phyloP scores from a whole-genome alignment of 1,140 invertebrate species.

The Bombus difficillimus region DNA sequence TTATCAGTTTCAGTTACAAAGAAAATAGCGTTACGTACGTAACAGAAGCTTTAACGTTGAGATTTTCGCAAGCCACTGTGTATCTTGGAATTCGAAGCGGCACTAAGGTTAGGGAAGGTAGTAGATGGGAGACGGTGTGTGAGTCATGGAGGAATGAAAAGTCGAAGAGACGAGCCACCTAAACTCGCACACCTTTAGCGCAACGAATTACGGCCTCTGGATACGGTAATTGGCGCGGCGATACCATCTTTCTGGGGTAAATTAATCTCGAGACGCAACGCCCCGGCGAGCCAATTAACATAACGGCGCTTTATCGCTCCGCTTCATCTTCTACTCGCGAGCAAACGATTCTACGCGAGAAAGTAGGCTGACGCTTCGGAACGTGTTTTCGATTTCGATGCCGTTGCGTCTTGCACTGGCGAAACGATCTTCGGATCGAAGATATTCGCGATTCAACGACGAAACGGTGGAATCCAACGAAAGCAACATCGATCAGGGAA shows the following conservation, averaged over 20 bases:
- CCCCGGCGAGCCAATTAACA: slow-evolving; percentile 58
- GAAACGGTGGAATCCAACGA: no score
- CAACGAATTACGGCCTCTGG: slow-evolving; percentile 46
- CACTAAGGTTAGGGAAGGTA: no score
- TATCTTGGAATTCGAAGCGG: neutral
- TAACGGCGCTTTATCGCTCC: slow-evolving; percentile 60
- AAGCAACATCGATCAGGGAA: neutral
- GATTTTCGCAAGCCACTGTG: no score
- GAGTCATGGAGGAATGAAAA: neutral
- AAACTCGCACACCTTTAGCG: slow-evolving; percentile 11
- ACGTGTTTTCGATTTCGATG: slow-evolving; percentile 55
- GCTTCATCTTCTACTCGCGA: slow-evolving; percentile 42
- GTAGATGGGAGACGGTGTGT: neutral
- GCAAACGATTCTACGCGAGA: slow-evolving; percentile 39
- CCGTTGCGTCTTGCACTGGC: neutral
- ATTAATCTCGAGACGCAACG: slow-evolving; percentile 60
- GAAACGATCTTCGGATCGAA: neutral
- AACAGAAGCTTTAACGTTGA: no score
- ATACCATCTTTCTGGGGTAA: slow-evolving; percentile 65
- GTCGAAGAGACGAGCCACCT: neutral
- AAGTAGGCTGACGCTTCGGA: slow-evolving; percentile 23
- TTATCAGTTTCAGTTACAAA: no score
- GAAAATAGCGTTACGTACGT: no score
- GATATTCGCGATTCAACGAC: no score
- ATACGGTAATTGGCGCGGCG: slow-evolving; percentile 45